These are phyloP conservation scores for Drosophila trapezifrons DNA, from an alignment of 1,140 invertebrate genomes.

Conservation along the genomic window DNA sequence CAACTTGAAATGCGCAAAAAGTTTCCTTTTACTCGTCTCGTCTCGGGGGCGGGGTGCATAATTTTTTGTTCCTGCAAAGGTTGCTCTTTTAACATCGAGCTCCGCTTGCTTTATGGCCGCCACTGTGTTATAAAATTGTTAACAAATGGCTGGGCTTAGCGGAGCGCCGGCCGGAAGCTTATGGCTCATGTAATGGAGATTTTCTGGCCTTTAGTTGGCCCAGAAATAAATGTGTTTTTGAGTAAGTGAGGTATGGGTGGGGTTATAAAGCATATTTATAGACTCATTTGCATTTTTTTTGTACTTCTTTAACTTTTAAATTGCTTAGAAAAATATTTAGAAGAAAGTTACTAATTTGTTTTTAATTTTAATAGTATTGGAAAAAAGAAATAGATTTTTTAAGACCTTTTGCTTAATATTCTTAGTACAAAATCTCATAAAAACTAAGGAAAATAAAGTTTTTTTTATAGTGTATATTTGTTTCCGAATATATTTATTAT, in stretches of 20 bases:
- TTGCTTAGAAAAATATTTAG: background rate
- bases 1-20: constrained; percentile 55
- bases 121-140: constrained; percentile 43
- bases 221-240: constrained; percentile 33
- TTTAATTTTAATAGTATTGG: no score
- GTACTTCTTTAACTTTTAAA: background rate
- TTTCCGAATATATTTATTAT: no score
- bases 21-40: constrained; percentile 27
- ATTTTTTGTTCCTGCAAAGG: constrained; percentile 31
- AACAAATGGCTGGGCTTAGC: constrained; percentile 37
- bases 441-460: no score
- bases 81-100: constrained; percentile 26
- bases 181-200: constrained; percentile 40
- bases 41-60: constrained; percentile 39
- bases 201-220: constrained; percentile 29
- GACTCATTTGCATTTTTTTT: background rate
- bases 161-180: constrained; percentile 16
- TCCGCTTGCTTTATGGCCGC: constrained; percentile 31
- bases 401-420: no score
- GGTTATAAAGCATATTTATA: background rate
- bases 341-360: no score
- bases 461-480: no score
- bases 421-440: no score
- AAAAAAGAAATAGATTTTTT: no score
- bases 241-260: background rate